Conservation (phyloP, 2,888 invertebrate genomes). For the Microplitis manilae region DNA sequence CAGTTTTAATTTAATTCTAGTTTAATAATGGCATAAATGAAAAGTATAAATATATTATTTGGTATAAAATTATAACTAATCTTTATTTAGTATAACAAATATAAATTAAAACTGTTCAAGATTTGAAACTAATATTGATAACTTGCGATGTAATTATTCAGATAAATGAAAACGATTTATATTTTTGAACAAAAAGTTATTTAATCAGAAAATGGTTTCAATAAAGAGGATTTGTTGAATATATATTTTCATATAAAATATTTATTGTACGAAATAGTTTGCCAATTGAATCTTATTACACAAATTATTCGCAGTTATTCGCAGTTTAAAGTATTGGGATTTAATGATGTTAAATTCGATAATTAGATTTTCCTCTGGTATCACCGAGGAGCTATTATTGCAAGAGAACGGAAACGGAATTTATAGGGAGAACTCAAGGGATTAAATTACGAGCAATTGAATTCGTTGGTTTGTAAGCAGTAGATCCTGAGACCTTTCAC, state of each 20-base stretch:
- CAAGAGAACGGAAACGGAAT: slow-evolving; percentile 33
- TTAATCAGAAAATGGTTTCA: not conserved
- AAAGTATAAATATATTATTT: no score
- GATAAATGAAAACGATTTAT: no score
- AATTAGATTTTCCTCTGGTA: slow-evolving; percentile 39
- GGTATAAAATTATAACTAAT: no score
- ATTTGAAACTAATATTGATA: no score
- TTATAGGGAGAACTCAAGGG: slow-evolving; percentile 36
- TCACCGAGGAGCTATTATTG: slow-evolving; percentile 30
- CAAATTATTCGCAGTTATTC: not conserved
- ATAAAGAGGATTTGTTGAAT: not conserved
- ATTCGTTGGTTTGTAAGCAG: not conserved
- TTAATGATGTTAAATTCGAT: slow-evolving; percentile 29
- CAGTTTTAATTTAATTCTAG: no score
- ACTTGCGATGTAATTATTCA: no score
- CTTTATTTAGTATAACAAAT: no score
- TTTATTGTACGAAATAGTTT: not conserved
- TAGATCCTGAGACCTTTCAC: slow-evolving; percentile 19
- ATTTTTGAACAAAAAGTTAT: no score
- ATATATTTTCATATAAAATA: not conserved
- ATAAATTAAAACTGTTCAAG: no score
- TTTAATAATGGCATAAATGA: no score
- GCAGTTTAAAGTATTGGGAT: not conserved
- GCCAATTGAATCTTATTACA: not conserved
- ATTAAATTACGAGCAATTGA: slow-evolving; percentile 42